These are phyloP conservation scores for Isotomurus palustris DNA, from an alignment of 2,888 invertebrate genomes.

Conservation along the genomic window DNA sequence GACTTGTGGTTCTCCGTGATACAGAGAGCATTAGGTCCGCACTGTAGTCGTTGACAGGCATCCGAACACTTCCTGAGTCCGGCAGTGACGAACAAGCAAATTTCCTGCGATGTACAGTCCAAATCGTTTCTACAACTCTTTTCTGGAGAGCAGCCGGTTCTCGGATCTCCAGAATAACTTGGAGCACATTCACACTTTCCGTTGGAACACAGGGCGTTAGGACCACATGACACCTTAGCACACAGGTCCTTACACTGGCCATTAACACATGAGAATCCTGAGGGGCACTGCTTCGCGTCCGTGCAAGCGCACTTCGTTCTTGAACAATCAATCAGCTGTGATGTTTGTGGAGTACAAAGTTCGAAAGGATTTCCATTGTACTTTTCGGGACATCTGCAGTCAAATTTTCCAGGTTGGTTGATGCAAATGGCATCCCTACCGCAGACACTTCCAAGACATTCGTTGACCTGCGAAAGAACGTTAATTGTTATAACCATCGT, in stretches of 20 bases:
- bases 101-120: conserved; percentile 76
- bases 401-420: conserved; percentile 81
- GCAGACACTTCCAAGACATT: conserved; percentile 73
- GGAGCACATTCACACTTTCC: conserved; percentile 76
- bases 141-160: conserved; percentile 71
- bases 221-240: conserved; percentile 70
- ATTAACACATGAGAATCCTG: conserved; percentile 62
- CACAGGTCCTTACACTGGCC: conserved; percentile 74
- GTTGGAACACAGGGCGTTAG: conserved; percentile 68
- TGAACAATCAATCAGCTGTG: conserved; percentile 39
- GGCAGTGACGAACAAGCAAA: conserved; percentile 79
- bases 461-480: too few relatives aligned
- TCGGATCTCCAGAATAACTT: conserved; percentile 66
- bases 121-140: conserved; percentile 73
- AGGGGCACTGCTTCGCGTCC: conserved; percentile 32
- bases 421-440: conserved; percentile 80
- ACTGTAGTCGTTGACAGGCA: conserved; percentile 79
- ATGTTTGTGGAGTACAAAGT: conserved; percentile 56
- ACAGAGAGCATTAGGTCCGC: conserved; percentile 85
- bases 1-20: conserved; percentile 78
- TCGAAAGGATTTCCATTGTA: conserved; percentile 83
- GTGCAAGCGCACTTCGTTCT: conserved; percentile 39
- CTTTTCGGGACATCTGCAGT: conserved; percentile 80
- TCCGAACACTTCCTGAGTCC: conserved; percentile 77
- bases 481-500: too few relatives aligned